Percentiles rank a stretch among this genome's conserved stretches.
phyloP scores from a whole-genome alignment of 92 coral and sea anemone genomes.

The Parazoanthus atlanticus region DNA sequence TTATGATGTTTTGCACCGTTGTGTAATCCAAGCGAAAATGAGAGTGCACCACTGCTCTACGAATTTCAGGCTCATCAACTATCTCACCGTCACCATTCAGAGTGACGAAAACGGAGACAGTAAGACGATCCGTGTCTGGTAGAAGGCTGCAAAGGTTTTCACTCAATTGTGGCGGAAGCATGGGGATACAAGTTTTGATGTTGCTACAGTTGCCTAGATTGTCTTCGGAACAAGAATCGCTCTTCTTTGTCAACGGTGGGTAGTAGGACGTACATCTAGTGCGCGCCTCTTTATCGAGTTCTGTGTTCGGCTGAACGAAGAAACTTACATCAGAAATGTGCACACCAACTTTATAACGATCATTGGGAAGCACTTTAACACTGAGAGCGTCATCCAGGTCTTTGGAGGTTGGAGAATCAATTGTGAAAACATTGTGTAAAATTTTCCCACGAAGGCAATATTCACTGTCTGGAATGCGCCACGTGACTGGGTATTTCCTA shows the following conservation, averaged over 20 bases:
- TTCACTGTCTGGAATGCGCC: conserved; percentile 60
- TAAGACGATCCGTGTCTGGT: conserved; percentile 61
- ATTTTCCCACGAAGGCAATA: conserved; percentile 19
- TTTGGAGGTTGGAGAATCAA: conserved; percentile 65
- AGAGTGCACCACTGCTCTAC: conserved; percentile 62
- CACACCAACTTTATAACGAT: conserved; percentile 52
- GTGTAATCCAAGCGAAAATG: conserved; percentile 59
- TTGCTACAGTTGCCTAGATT: background rate
- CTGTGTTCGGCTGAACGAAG: conserved; percentile 65
- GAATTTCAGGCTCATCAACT: conserved; percentile 38
- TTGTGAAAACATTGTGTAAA: conserved; percentile 59
- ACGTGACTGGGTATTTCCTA: conserved; percentile 38
- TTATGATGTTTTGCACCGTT: conserved; percentile 63
- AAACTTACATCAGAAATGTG: conserved; percentile 80
- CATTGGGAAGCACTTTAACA: conserved; percentile 38
- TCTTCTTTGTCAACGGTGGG: conserved; percentile 35
- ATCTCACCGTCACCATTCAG: conserved; percentile 48
- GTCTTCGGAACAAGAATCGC: background rate
- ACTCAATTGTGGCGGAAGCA: conserved; percentile 74
- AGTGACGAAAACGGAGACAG: conserved; percentile 54
- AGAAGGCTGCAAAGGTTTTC: conserved; percentile 70
- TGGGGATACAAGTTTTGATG: conserved; percentile 53
- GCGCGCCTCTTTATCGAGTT: conserved; percentile 65
- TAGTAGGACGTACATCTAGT: conserved; percentile 69
- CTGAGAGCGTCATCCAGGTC: conserved; percentile 86